These are phyloP conservation scores for Sericinus montela DNA, from an alignment of 2,888 invertebrate species.

Conservation along the genomic window DNA sequence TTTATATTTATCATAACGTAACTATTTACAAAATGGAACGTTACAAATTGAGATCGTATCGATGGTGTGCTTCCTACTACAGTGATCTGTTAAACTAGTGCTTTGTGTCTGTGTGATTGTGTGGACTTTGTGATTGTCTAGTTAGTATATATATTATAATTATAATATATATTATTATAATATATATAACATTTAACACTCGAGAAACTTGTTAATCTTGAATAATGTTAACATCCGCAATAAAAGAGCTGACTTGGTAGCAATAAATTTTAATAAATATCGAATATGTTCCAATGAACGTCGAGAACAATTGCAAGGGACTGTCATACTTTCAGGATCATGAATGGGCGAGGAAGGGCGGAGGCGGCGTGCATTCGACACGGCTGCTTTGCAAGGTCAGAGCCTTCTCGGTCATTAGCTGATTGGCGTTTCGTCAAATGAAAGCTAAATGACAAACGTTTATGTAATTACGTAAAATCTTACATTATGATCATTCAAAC, in stretches of 20 bases:
- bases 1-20: conserved; percentile 30
- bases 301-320: conserved; percentile 12
- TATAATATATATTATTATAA: background rate
- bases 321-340: background rate
- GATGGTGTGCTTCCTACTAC: conserved; percentile 60
- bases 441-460: conserved; percentile 2
- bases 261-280: background rate
- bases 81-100: conserved; percentile 31
- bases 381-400: background rate
- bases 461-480: background rate
- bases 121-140: conserved; percentile 68
- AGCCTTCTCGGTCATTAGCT: conserved; percentile 14
- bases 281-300: background rate
- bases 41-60: conserved; percentile 48
- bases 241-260: background rate
- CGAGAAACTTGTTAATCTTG: background rate
- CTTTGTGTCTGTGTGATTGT: conserved; percentile 33
- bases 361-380: conserved; percentile 1
- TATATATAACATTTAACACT: background rate
- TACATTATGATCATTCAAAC: too few relatives aligned
- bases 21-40: conserved; percentile 53
- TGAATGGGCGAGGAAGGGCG: conserved; percentile 17
- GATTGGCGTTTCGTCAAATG: conserved; percentile 5
- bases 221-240: conserved; percentile 1
- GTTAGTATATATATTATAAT: too few relatives aligned